phyloP scores from a whole-genome alignment of 2,888 invertebrate species.

The Chouioia cunea region DNA sequence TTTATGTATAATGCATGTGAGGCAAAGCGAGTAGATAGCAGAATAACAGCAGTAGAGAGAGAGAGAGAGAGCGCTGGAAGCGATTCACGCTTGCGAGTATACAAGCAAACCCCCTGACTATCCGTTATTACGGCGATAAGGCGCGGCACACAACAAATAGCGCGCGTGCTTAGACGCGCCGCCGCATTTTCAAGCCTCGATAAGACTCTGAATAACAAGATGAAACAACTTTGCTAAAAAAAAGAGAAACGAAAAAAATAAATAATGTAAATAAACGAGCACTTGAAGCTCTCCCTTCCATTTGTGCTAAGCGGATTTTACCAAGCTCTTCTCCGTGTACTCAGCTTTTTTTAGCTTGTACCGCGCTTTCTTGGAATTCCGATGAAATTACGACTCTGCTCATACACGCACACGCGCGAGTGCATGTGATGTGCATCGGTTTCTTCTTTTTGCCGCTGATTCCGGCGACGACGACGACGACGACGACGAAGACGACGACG shows the following conservation, averaged over 20 bases:
- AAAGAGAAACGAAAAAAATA: too few relatives aligned
- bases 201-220: slow-evolving; percentile 18
- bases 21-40: slow-evolving; percentile 28
- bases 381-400: slow-evolving; percentile 35
- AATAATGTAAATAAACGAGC: slow-evolving; percentile 7
- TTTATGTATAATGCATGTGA: slow-evolving; percentile 41
- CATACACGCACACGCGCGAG: too few relatives aligned
- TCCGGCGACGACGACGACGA: too few relatives aligned
- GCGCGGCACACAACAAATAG: slow-evolving; percentile 39
- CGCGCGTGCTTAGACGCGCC: slow-evolving; percentile 16
- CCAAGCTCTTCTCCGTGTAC: neutral
- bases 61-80: slow-evolving; percentile 21
- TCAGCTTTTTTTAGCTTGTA: slow-evolving; percentile 35
- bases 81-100: slow-evolving; percentile 33
- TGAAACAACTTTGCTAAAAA: slow-evolving; percentile 22
- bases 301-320: slow-evolving; percentile 41
- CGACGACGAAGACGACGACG: too few relatives aligned
- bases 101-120: slow-evolving; percentile 33
- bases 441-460: too few relatives aligned
- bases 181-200: slow-evolving; percentile 2
- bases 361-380: slow-evolving; percentile 27
- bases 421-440: too few relatives aligned
- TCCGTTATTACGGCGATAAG: slow-evolving; percentile 53
- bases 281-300: slow-evolving; percentile 28
- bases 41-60: neutral